These are phyloP conservation scores for Idaea biselata DNA, from an alignment of 2,888 invertebrate genomes.

Conservation along the genomic window DNA sequence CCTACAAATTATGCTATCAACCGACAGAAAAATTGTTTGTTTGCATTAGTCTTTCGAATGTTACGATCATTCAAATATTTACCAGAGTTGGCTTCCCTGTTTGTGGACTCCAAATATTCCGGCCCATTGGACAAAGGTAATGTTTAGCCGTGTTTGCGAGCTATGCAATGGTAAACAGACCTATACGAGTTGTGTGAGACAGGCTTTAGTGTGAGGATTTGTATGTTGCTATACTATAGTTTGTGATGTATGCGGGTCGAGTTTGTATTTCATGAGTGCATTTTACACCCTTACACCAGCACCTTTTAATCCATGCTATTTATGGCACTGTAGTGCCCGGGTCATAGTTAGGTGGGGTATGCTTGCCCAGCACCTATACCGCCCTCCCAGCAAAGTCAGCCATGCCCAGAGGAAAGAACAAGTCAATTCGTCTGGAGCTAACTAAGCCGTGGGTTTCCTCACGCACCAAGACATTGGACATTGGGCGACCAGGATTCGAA, in stretches of 20 bases:
- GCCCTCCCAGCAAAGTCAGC: too few species aligned
- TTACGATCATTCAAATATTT: conserved; percentile 64
- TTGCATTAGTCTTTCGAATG: conserved; percentile 5
- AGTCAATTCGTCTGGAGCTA: too few species aligned
- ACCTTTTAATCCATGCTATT: too few species aligned
- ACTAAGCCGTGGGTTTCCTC: too few species aligned
- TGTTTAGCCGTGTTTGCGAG: conserved; percentile 35
- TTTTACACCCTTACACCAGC: not conserved
- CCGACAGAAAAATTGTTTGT: not conserved
- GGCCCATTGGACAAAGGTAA: conserved; percentile 50
- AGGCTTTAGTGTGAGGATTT: not conserved
- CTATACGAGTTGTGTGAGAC: not conserved
- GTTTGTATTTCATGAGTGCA: not conserved
- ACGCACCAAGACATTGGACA: too few species aligned
- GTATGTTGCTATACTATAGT: not conserved
- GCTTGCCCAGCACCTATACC: too few species aligned
- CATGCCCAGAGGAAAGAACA: too few species aligned
- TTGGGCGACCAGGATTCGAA: too few species aligned
- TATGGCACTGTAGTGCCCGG: too few species aligned
- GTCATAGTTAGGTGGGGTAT: too few species aligned
- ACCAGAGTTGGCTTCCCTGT: conserved; percentile 42
- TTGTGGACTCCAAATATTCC: conserved; percentile 39
- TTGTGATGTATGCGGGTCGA: not conserved
- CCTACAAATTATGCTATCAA: too few species aligned
- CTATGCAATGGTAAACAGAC: not conserved